Percentiles rank a stretch among this genome's conserved stretches.
phyloP scores from a whole-genome alignment of 2,797 vertebrate species.

The Malacoctenus gilli region DNA sequence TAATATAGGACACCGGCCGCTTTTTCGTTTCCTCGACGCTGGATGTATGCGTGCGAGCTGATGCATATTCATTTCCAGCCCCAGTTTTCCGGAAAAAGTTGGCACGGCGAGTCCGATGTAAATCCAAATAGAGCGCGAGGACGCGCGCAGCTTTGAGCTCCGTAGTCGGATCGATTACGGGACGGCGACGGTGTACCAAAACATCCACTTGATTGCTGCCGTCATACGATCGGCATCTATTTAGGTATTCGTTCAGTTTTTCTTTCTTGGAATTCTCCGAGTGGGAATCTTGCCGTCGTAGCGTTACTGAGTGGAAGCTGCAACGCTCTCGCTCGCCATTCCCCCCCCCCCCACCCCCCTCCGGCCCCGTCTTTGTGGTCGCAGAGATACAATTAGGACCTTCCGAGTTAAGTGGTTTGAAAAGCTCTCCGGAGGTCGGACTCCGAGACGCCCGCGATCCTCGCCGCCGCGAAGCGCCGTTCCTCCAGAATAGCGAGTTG shows the following conservation, averaged over 20 bases:
- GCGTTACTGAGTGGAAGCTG: conserved; percentile 33
- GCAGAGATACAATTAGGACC: conserved; percentile 39
- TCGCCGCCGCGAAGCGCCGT: conserved; percentile 2
- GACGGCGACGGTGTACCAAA: too few relatives aligned
- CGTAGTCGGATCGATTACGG: too few relatives aligned
- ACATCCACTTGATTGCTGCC: too few relatives aligned
- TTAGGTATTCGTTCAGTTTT: neutral
- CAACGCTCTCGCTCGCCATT: conserved; percentile 45
- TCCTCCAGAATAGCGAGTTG: conserved; percentile 6
- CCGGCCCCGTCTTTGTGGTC: conserved; percentile 29
- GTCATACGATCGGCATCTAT: too few relatives aligned
- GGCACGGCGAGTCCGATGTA: too few relatives aligned
- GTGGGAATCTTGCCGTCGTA: too few relatives aligned
- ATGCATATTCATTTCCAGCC: neutral
- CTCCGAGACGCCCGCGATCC: conserved; percentile 10
- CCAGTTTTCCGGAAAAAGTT: too few relatives aligned
- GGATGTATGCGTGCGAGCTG: neutral
- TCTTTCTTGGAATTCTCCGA: too few relatives aligned
- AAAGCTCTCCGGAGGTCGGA: conserved; percentile 12
- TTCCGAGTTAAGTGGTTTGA: conserved; percentile 36
- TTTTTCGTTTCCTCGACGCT: neutral
- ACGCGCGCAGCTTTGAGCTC: too few relatives aligned
- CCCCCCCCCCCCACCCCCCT: conserved; percentile 7
- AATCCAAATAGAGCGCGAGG: too few relatives aligned
- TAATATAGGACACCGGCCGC: neutral